Percentiles rank a stretch among this genome's conserved stretches.
These are phyloP conservation scores for Bombycilla garrulus DNA, from an alignment of 2,113 vertebrate species.

Conservation along the genomic window DNA sequence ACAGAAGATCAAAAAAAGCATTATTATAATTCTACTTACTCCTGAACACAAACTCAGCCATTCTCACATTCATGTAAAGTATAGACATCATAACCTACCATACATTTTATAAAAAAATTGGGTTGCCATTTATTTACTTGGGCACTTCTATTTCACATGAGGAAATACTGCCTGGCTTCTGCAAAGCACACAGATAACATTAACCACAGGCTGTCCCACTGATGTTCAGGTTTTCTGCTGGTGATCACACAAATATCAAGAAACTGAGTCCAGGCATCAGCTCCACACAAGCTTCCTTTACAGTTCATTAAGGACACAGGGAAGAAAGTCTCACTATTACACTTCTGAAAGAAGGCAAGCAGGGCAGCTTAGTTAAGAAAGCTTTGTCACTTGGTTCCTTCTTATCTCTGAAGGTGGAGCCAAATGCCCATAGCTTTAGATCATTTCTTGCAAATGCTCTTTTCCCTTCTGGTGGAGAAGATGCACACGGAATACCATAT, in stretches of 20 bases:
- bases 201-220: not conserved
- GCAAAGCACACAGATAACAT: not conserved
- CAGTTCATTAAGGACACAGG: not conserved
- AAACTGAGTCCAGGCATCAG: not conserved
- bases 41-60: not conserved
- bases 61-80: not conserved
- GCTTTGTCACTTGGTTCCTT: not conserved
- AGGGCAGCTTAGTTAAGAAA: not conserved
- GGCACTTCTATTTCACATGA: not conserved
- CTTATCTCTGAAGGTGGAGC: conserved; percentile 44
- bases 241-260: not conserved
- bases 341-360: not conserved
- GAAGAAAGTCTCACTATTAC: not conserved
- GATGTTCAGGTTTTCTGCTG: not conserved
- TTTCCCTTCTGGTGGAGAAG: not conserved
- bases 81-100: not conserved
- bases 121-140: not conserved
- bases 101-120: not conserved
- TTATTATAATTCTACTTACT: not conserved
- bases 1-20: not conserved
- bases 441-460: not conserved
- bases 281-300: not conserved
- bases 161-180: not conserved
- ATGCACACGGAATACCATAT: not conserved
- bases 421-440: not conserved